Percentiles rank a stretch among this genome's conserved stretches.
Conservation (phyloP, 2,113 vertebrate genomes). For the Tragelaphus buxtoni region DNA sequence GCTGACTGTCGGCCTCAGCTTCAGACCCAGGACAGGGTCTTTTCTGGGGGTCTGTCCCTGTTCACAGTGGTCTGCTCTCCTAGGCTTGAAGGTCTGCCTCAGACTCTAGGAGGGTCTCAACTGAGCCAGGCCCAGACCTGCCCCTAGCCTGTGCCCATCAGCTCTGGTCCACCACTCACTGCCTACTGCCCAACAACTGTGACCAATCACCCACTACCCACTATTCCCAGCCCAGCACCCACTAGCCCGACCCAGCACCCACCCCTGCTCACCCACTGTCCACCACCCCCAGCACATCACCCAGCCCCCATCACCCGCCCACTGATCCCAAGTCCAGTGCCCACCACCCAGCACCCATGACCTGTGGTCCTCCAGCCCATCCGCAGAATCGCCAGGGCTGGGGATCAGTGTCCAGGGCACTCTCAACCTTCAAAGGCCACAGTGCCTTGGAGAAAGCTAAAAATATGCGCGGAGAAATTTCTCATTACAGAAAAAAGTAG, state of each 20-base stretch:
- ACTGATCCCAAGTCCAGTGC: background rate
- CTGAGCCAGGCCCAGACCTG: background rate
- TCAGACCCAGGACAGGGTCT: background rate
- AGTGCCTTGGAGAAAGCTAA: background rate
- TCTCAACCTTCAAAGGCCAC: background rate
- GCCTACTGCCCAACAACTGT: background rate
- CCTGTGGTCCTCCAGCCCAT: background rate
- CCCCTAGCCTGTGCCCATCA: background rate
- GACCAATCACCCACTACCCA: background rate
- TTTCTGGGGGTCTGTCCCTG: background rate
- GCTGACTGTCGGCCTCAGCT: background rate
- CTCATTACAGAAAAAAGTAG: conserved; percentile 12
- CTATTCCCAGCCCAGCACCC: background rate
- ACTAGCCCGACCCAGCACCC: background rate
- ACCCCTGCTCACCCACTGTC: background rate
- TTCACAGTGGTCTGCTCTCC: background rate
- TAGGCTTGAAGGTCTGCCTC: rapidly evolving
- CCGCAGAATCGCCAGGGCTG: background rate
- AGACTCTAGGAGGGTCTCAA: background rate
- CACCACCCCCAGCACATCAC: background rate
- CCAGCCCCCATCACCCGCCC: background rate
- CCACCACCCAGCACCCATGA: background rate
- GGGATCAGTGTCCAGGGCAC: background rate
- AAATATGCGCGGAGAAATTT: background rate
- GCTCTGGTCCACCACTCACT: too few species aligned